phyloP scores from a whole-genome alignment of 2,797 vertebrate species.

The Oceanodroma leucorhoa region DNA sequence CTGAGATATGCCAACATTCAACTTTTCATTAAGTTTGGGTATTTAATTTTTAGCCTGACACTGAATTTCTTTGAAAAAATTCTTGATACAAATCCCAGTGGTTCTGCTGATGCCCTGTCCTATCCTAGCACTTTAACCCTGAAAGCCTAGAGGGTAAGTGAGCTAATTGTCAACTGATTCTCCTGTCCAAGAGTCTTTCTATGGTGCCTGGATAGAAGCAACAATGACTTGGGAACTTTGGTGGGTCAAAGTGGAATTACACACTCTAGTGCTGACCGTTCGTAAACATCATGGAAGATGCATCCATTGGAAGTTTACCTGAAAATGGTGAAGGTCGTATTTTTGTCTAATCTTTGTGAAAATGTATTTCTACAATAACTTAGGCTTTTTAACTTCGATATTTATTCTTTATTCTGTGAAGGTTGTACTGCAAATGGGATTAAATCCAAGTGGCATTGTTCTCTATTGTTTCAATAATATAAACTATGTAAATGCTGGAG shows the following conservation, averaged over 20 bases:
- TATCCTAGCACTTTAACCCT: background rate
- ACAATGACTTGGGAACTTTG: background rate
- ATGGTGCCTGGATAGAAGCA: background rate
- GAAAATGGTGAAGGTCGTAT: background rate
- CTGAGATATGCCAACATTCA: background rate
- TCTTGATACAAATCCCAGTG: background rate
- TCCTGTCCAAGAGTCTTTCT: background rate
- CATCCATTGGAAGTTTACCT: background rate
- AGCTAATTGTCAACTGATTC: constrained; percentile 12
- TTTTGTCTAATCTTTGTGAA: background rate
- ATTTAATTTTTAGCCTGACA: background rate
- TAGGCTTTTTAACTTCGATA: background rate
- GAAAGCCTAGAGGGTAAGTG: background rate
- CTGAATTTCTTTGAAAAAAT: background rate
- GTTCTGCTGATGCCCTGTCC: background rate
- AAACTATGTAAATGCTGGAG: background rate
- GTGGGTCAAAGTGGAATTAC: background rate
- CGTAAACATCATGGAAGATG: background rate
- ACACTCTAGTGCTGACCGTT: background rate
- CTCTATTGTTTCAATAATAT: background rate
- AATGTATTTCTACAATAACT: background rate
- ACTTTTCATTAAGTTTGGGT: background rate
- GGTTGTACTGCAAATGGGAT: background rate
- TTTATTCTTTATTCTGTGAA: background rate
- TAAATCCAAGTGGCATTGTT: background rate